Evolutionary conservation across 2,797 vertebrate genomes (phyloP).

Genomic region (Danio aesculapii): DNA sequence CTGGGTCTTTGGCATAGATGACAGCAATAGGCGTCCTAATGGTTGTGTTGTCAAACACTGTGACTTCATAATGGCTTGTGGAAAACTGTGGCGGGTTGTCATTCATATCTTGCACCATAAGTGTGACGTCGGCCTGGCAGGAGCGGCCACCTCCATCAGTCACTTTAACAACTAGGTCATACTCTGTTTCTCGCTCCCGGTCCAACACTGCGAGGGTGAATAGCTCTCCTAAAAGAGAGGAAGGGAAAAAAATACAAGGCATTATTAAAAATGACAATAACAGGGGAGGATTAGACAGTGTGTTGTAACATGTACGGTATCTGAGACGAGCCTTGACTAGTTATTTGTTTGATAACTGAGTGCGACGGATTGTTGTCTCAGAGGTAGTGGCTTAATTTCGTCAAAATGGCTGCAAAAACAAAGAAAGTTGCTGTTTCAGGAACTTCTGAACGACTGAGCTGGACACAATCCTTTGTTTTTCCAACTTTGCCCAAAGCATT

Average conservation of each 20-base stretch:
- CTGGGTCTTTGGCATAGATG: constrained; percentile 91
- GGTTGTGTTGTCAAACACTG: constrained; percentile 95
- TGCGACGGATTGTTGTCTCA: constrained; percentile 10
- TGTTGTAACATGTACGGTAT: constrained; percentile 26
- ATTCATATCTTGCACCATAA: constrained; percentile 90
- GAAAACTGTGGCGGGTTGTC: constrained; percentile 93
- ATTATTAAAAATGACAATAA: constrained; percentile 1
- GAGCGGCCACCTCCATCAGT: constrained; percentile 94
- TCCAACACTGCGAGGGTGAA: constrained; percentile 86
- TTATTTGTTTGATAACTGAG: constrained; percentile 18
- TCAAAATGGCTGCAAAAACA: constrained; percentile 1
- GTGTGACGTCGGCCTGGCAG: constrained; percentile 88
- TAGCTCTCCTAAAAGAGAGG: constrained; percentile 84
- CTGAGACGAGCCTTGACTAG: constrained; percentile 18
- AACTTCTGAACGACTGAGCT: not conserved
- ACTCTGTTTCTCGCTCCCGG: constrained; percentile 82
- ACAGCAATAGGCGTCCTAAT: constrained; percentile 90
- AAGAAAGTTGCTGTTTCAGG: constrained; percentile 5
- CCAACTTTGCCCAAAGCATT: constrained; percentile 7
- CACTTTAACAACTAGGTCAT: constrained; percentile 89
- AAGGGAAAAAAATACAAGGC: not conserved
- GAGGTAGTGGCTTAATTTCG: not conserved
- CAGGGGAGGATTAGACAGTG: constrained; percentile 11
- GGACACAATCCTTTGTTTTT: not conserved
- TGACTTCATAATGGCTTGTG: constrained; percentile 88